Base-by-base conservation (phyloP, 1,140 invertebrate species). In the Pseudobourletiella spinata region DNA sequence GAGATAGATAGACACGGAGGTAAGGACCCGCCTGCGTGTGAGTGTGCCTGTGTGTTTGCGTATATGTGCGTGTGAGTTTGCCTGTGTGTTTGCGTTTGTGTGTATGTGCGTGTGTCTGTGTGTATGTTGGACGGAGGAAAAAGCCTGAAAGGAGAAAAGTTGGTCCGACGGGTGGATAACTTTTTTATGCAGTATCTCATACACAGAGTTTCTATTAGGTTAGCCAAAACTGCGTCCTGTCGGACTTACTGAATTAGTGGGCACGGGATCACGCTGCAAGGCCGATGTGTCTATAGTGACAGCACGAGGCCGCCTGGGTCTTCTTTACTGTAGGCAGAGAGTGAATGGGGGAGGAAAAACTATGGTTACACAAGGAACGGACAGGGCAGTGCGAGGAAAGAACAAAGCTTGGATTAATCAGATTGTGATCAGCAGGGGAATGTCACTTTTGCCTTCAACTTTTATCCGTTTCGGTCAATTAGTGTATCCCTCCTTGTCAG, bases 381-480 rank as follows among this genome's bases (percentile, higher is more conserved):
- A 39, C 32, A 39, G 32, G 42, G n/a, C 59, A 48, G 55, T 42
- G 30, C 35, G 39, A 35, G 16, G n/a, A 28, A 39, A 18, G 18
- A 59, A 15, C 30, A 59, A 59, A 48, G 26, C 44, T 26, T 26
- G 46, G 59, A 57, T 61, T 67, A 67, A 67, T 67, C 61, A 44
- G 46, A 64, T 67, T 63, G 35, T 30, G 54, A 65, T 65, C 61
- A 67, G 42, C 57, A 61, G 63, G 66, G 67, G 68, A 64, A 66
- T 63, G 68, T 69, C 68, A 69, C 68, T 64, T 65, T 69, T 65
- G 56, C 57, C 64, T 69, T 66, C 68, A 68, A 58, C 63, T 68
- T 68, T 69, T 66, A 69, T 69, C 64, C 62, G 68, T 69, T 66
- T 69, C 68, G 62, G 59, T 66, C 68, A 69, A 69, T 69, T 69